Evolutionary conservation across 2,113 vertebrate species (phyloP).

Genomic region (Elaphurus davidianus): DNA sequence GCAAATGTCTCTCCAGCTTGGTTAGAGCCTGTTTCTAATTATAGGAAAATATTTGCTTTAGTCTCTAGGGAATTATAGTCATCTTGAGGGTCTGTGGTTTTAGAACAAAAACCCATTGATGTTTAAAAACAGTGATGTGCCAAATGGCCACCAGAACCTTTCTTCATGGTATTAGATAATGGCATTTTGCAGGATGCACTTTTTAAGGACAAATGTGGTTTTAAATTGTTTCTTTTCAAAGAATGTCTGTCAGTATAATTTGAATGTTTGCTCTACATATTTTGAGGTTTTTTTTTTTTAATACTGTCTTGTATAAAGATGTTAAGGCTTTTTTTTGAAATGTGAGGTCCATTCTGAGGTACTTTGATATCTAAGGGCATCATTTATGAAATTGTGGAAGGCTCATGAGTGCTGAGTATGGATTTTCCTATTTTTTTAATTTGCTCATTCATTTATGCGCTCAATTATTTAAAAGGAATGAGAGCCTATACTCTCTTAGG

Average conservation of each 20-base stretch:
- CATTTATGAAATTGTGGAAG: not conserved
- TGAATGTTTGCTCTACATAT: not conserved
- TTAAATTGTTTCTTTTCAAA: not conserved
- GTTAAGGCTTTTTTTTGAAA: not conserved
- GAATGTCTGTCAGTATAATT: not conserved
- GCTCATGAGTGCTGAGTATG: not conserved
- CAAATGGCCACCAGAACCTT: not conserved
- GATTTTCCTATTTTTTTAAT: not conserved
- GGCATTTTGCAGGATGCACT: not conserved
- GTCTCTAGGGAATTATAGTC: not conserved
- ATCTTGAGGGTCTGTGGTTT: not conserved
- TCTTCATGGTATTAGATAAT: not conserved
- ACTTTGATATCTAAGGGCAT: not conserved
- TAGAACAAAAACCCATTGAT: constrained; percentile 4
- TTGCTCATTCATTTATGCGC: not conserved
- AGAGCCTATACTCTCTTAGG: not conserved
- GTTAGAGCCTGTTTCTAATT: not conserved
- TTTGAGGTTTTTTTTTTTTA: no score
- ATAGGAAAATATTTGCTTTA: not conserved
- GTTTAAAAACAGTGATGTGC: not conserved
- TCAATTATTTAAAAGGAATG: not conserved
- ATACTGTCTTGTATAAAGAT: not conserved
- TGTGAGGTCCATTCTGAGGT: not conserved
- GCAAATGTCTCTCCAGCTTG: not conserved
- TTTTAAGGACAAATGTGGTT: not conserved